phyloP scores from a whole-genome alignment of 2,113 vertebrate genomes.

The human (Homo sapiens) region DNA sequence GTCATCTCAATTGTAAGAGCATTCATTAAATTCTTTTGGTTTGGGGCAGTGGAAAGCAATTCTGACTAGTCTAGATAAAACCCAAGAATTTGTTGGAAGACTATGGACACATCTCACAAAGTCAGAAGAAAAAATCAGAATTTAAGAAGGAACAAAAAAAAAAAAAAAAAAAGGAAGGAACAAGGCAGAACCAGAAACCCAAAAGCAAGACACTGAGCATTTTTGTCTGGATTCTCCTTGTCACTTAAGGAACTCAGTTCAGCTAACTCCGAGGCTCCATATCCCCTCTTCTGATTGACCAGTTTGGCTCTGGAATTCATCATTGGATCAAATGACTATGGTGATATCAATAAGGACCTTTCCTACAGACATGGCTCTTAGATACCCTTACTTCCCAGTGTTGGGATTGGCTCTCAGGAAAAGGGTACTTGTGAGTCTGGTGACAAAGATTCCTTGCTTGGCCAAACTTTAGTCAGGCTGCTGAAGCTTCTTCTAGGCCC shows the following conservation, averaged over 20 bases:
- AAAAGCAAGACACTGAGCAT: background rate
- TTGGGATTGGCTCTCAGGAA: background rate
- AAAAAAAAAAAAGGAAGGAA: background rate
- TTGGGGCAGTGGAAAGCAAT: background rate
- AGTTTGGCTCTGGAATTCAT: background rate
- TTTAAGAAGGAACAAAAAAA: background rate
- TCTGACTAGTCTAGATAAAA: background rate
- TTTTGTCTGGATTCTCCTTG: background rate
- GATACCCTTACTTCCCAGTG: background rate
- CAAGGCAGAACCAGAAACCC: background rate
- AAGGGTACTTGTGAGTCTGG: background rate
- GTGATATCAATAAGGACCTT: background rate
- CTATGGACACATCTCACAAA: background rate
- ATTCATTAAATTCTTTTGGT: background rate
- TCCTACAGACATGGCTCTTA: background rate
- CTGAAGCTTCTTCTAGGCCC: background rate
- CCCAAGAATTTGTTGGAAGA: background rate
- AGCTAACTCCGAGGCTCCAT: background rate
- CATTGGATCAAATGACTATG: background rate
- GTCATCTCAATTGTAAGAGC: background rate
- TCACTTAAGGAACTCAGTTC: background rate
- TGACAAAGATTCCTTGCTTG: background rate
- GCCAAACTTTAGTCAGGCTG: background rate
- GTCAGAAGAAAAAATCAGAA: background rate
- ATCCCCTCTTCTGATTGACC: background rate